These are phyloP conservation scores for Champsocephalus gunnari DNA, from an alignment of 2,797 vertebrate genomes.

Conservation along the genomic window DNA sequence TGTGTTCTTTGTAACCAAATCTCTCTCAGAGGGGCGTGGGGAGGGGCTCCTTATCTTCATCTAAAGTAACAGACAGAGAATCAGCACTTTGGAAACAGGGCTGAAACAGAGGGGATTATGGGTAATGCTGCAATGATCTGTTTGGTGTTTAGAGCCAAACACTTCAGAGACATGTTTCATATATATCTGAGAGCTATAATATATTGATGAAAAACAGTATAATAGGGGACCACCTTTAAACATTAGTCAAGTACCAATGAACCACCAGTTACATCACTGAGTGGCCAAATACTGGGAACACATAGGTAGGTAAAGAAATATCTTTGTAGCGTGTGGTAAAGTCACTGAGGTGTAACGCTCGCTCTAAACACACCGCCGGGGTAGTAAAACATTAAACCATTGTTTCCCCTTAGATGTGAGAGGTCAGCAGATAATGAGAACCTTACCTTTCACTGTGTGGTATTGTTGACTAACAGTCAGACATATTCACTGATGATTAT, in stretches of 20 bases:
- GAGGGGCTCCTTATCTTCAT: no score
- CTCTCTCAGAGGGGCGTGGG: no score
- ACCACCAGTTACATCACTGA: not conserved
- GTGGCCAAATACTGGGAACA: not conserved
- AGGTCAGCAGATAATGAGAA: slow-evolving; percentile 15
- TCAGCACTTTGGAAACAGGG: no score
- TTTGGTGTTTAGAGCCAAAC: no score
- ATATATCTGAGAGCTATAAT: no score
- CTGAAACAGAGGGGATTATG: no score
- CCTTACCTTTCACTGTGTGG: not conserved
- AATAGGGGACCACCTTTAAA: no score
- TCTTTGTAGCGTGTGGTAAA: not conserved
- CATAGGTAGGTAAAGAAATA: not conserved
- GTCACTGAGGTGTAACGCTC: slow-evolving; percentile 14
- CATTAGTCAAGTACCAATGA: not conserved
- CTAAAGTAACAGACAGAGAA: no score
- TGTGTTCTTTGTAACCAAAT: no score
- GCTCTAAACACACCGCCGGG: not conserved
- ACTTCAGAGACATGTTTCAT: no score
- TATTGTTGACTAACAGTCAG: not conserved
- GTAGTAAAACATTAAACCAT: slow-evolving; percentile 47
- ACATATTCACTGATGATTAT: slow-evolving; percentile 16
- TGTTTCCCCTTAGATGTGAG: slow-evolving; percentile 24
- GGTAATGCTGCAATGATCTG: no score
- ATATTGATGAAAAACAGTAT: no score